Base-by-base conservation (phyloP, 1,140 invertebrate genomes). In the Bombus picipes region DNA sequence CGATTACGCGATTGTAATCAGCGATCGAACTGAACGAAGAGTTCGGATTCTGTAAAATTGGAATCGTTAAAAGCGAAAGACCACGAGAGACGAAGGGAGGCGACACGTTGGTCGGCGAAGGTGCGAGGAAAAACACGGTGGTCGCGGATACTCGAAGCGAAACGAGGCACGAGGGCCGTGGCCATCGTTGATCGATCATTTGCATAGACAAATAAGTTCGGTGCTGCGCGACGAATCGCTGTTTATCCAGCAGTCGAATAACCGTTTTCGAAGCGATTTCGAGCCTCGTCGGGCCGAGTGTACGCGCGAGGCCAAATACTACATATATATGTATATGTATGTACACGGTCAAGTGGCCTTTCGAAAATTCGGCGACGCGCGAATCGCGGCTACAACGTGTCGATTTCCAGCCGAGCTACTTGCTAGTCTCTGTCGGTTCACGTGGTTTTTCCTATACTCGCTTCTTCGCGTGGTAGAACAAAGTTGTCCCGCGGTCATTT, bases 201-300 rank as follows among this genome's bases (percentile, higher is more conserved):
- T 92, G 91, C 92, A 92, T 92, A 92, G 89, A 91, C 87, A 92
- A 92, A 92, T 92, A 92, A 91, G 90, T 81, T 68, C 5, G 37
- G 10, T 41, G 37, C 77, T 86, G 76, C 79, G 79, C 83, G 91
- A 91, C 91, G 90, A 89, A 32, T 78, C 39, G 34, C 6, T 92
- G 81, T 92, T 91, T 91, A 81, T 81, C 41, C 66, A 87, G 81
- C 86, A 89, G 87, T 92, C 82, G 85, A 90, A 92, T 87, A 91
- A 91, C 91, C 90, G 89, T 92, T 91, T 91, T 74, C 78, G 15
- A 57, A 68, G 71, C 83, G 83, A 68, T 85, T 91, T 84, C 85
- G 72, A 81, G 75, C 75, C 62, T 37, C 73, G 57, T 73, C 70
- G 59, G 62, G 8, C 74, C 32, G 68, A 87, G 82, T 41, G 87